A percentile compares a stretch with the other conserved stretches of the same genome.
Evolutionary conservation across 2,797 vertebrate genomes (phyloP).

Genomic region (Gallinago nigripennis): DNA sequence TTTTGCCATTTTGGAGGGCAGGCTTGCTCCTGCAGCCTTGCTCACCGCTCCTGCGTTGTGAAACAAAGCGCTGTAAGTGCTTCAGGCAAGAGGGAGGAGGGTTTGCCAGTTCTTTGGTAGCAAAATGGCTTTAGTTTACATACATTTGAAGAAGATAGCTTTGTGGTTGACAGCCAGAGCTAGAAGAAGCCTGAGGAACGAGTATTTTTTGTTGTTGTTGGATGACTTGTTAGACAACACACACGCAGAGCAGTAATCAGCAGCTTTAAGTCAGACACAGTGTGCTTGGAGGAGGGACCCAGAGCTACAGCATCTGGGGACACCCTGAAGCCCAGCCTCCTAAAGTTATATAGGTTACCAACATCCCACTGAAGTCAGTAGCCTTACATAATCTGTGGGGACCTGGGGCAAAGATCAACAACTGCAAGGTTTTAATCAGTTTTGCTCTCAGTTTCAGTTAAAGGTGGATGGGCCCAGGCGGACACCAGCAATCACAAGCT

Average conservation of each 20-base stretch:
- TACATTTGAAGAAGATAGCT: background rate
- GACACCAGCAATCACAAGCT: background rate
- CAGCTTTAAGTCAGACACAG: background rate
- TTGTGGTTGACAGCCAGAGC: background rate
- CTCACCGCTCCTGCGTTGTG: background rate
- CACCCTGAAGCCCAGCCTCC: background rate
- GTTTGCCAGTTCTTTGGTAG: background rate
- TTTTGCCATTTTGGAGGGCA: background rate
- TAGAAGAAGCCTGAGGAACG: background rate
- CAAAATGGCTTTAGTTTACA: background rate
- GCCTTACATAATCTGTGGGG: fast-evolving
- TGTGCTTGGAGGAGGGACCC: background rate
- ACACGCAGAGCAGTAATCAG: background rate
- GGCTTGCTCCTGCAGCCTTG: background rate
- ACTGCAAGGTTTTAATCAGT: background rate
- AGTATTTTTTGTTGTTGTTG: background rate
- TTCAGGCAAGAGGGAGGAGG: background rate
- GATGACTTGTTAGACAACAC: background rate
- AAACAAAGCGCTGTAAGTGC: background rate
- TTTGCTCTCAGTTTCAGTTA: background rate
- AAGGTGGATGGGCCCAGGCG: background rate
- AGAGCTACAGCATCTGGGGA: background rate
- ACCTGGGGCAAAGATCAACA: background rate
- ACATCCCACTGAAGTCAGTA: background rate
- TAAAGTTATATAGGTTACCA: background rate